Percentiles rank a stretch among this genome's conserved stretches.
Conservation (phyloP, 2,888 invertebrate species). For the Rhingia rostrata region DNA sequence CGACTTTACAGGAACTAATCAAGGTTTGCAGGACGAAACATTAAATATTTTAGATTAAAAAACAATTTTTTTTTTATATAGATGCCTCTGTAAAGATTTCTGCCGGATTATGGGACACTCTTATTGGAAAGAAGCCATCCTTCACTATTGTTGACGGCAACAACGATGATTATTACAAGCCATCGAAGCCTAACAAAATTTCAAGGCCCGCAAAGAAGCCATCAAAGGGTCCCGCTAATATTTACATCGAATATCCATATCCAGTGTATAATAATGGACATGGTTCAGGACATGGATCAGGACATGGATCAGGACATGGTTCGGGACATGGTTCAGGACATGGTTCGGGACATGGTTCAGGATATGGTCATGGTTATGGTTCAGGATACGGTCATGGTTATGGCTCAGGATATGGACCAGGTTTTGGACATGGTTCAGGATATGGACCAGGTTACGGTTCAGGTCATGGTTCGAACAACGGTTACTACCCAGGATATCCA, state of each 20-base stretch:
- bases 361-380: too few species aligned
- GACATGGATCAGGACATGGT: too few species aligned
- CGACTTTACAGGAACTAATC: neutral
- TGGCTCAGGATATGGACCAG: too few species aligned
- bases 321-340: too few species aligned
- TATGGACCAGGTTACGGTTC: constrained; percentile 47
- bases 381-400: too few species aligned
- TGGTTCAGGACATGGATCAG: too few species aligned
- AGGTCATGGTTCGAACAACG: constrained; percentile 66
- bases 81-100: constrained; percentile 30
- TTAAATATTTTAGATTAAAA: neutral
- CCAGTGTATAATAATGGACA: too few species aligned
- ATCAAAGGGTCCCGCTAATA: too few species aligned
- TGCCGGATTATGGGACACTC: constrained; percentile 17
- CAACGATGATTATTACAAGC: neutral
- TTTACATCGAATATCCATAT: too few species aligned
- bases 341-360: too few species aligned
- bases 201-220: neutral
- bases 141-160: neutral
- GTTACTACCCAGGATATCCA: constrained; percentile 11
- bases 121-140: constrained; percentile 41
- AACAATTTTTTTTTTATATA: neutral
- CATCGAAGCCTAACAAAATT: too few species aligned
- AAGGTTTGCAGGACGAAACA: neutral
- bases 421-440: too few species aligned